A percentile compares a stretch with the other conserved stretches of the same genome.
Evolutionary conservation across 2,888 invertebrate genomes (phyloP).

Genomic region (Cephus nigrinus): DNA sequence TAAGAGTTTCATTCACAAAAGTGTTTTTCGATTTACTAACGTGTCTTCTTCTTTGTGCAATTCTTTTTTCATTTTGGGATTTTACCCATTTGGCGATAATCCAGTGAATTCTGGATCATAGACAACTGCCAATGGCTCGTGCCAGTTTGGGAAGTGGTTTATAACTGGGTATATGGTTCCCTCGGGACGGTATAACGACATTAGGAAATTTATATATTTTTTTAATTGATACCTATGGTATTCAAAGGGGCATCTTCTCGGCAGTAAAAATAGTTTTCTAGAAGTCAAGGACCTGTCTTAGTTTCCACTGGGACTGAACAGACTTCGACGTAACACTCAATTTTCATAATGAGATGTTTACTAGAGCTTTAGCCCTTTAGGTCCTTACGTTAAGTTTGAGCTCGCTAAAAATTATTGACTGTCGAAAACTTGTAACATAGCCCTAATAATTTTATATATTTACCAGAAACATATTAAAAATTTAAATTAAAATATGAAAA

Average conservation of each 20-base stretch:
- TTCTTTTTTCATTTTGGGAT: background rate
- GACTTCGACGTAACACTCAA: background rate
- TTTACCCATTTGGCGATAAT: background rate
- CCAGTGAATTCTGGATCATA: background rate
- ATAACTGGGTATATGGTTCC: background rate
- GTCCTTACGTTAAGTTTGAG: too few species aligned
- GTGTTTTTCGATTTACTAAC: background rate
- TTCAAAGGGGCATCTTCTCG: background rate
- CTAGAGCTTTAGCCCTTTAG: background rate
- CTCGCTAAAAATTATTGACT: too few species aligned
- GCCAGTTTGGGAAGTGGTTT: background rate
- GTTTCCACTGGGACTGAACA: background rate
- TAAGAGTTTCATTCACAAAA: background rate
- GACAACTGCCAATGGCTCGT: background rate
- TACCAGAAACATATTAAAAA: too few species aligned
- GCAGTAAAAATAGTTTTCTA: background rate
- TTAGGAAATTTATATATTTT: background rate
- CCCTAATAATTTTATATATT: too few species aligned
- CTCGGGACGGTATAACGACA: background rate
- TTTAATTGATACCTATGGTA: background rate
- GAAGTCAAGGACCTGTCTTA: background rate
- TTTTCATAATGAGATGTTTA: background rate
- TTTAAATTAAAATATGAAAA: too few species aligned
- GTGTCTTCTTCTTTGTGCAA: background rate
- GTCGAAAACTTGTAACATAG: too few species aligned